These are phyloP conservation scores for Temnothorax nylanderi DNA, from an alignment of 1,140 invertebrate genomes.

Conservation along the genomic window DNA sequence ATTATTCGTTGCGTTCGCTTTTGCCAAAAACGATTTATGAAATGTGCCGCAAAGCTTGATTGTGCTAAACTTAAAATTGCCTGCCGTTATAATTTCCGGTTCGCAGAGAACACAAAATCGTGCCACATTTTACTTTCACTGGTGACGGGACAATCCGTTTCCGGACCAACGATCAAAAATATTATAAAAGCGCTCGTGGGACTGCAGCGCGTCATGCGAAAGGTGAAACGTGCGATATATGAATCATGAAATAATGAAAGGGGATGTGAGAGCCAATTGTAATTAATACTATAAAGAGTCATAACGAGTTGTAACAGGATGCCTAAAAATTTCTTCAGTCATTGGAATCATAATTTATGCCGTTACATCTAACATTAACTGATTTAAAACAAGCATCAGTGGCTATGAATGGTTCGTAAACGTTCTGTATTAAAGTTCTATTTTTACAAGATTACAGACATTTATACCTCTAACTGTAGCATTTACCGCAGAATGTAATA, in stretches of 20 bases:
- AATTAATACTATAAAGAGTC: neutral
- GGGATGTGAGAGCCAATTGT: neutral
- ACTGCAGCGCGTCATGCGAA: neutral
- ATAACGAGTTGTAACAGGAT: neutral
- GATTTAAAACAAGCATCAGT: neutral
- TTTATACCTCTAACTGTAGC: neutral
- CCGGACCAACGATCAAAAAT: conserved; percentile 8
- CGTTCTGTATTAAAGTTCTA: neutral
- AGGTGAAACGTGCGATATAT: conserved; percentile 12
- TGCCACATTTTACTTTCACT: conserved; percentile 60
- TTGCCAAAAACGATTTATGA: conserved; percentile 2
- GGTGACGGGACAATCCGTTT: conserved; percentile 1
- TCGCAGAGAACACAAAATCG: conserved; percentile 19
- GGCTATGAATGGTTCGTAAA: neutral
- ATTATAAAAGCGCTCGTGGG: conserved; percentile 10
- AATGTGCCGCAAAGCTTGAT: neutral
- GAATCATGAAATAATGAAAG: neutral
- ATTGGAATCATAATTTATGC: neutral
- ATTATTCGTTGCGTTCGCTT: neutral
- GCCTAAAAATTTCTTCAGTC: neutral
- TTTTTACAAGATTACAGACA: neutral
- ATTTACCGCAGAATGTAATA: conserved; percentile 8
- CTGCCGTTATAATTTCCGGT: neutral
- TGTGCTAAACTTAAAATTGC: neutral
- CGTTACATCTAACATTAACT: neutral